Percentiles rank a stretch among this genome's conserved stretches.
Conservation (phyloP, 23 tunicate species). For the Pegea sp. region DNA sequence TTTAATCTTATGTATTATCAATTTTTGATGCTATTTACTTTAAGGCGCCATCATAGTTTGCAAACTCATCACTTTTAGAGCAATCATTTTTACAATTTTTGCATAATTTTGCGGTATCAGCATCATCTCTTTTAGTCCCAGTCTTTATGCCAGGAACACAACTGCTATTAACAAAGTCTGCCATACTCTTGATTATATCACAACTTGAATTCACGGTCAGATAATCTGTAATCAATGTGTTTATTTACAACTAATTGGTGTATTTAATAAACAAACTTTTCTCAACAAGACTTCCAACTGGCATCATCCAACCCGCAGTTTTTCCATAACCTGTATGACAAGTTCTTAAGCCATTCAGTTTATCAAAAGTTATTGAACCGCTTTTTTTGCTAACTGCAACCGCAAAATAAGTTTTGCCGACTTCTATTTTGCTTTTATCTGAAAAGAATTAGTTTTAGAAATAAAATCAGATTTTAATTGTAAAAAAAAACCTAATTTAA, state of each 20-base stretch:
- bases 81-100: slow-evolving; percentile 11
- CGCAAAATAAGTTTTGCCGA: slow-evolving; percentile 43
- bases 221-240: too few species aligned
- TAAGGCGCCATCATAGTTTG: slow-evolving; percentile 21
- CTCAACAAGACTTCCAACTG: too few species aligned
- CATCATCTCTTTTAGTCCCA: slow-evolving; percentile 1
- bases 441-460: not conserved
- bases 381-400: slow-evolving; percentile 39
- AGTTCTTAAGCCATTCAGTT: slow-evolving; percentile 3
- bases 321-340: slow-evolving; percentile 28
- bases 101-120: slow-evolving; percentile 10
- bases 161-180: slow-evolving; percentile 14
- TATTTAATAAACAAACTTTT: too few species aligned
- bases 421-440: not conserved
- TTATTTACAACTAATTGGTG: too few species aligned
- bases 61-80: not conserved
- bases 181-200: slow-evolving; percentile 1
- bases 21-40: slow-evolving; percentile 5
- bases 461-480: too few species aligned
- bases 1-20: not conserved
- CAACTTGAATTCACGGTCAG: not conserved
- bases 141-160: slow-evolving; percentile 9
- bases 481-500: too few species aligned
- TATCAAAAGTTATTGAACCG: slow-evolving; percentile 4
- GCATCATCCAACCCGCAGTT: slow-evolving; percentile 52